Conservation (phyloP, 37 sponge, comb jelly and placozoan species). For the Ianthella basta region DNA sequence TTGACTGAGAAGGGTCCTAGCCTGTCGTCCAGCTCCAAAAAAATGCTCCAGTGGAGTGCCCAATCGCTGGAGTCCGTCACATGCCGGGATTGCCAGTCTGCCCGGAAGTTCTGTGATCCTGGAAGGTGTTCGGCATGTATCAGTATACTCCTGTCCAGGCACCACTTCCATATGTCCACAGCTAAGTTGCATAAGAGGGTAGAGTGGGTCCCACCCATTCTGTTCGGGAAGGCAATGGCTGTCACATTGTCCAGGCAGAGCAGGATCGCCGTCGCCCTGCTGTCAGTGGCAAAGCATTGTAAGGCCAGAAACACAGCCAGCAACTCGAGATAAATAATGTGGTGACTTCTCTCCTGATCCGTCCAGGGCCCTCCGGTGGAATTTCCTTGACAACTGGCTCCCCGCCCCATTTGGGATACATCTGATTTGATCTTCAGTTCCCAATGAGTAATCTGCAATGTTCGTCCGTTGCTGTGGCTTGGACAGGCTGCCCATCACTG, state of each 20-base stretch:
- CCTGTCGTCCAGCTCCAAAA: neutral
- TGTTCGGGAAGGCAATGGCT: constrained; percentile 38
- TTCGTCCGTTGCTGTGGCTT: neutral
- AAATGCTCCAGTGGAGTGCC: neutral
- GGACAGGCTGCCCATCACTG: constrained; percentile 19
- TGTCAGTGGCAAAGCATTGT: constrained; percentile 14
- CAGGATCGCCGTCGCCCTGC: neutral
- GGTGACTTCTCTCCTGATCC: constrained; percentile 19
- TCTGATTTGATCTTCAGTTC: constrained; percentile 30
- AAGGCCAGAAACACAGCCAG: constrained; percentile 39
- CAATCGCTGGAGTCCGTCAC: constrained; percentile 27
- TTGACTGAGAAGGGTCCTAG: constrained; percentile 4
- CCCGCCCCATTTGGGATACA: constrained; percentile 44
- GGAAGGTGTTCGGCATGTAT: constrained; percentile 11
- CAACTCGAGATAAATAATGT: constrained; percentile 41
- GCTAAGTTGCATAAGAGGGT: neutral
- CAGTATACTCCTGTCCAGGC: constrained; percentile 25
- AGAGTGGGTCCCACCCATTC: constrained; percentile 36
- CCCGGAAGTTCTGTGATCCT: constrained; percentile 14
- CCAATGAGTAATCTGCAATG: neutral
- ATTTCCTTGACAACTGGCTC: neutral
- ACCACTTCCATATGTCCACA: constrained; percentile 47
- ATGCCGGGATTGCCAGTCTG: constrained; percentile 45
- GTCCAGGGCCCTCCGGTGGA: neutral
- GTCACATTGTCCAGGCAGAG: constrained; percentile 27